Evolutionary conservation across 2,797 vertebrate species (phyloP), one percentile per base, ranked within the genome.

Genomic region (Hipposideros larvatus): DNA sequence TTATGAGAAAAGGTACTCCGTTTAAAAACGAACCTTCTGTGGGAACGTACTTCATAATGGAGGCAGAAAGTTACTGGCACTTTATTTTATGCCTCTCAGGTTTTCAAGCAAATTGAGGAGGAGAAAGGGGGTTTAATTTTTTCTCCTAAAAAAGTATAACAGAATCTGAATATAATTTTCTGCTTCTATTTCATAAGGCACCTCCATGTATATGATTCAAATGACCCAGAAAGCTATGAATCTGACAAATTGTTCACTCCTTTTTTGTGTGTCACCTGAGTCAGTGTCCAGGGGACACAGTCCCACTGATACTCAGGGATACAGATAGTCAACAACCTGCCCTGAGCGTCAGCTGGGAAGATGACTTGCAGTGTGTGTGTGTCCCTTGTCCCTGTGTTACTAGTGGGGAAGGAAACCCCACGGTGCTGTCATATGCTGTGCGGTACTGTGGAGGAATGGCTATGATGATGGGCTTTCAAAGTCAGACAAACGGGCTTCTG

Each of bases 81-180:
- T 96, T 95, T 59, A 66, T 86, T 96, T 78, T 92, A 87, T 71
- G 59, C 90, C 41, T 90, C 61, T 95, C 63, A 19, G 77, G 61
- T 86, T 95, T 96, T 89, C 26, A 61, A 89, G 68, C 41, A 95
- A 79, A 90, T 85, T 86, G 91, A 85, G 68, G 46, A 82, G 41
- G 34, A 59, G 31, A 70, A 86, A 41, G 24, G 7, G 37, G 9
- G 57, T n/a, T 95, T 78, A 48, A 82, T 93, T 75, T 93, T 48
- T 92, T 92, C 63, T 90, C 28, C 65, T 91, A 70, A 94, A 79
- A 79, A 86, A 14, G 13, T 26, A 21, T 80, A 83, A 63, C 8
- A 5, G 31, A 53, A n/a, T 26, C 57, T 37, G 48, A 80, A 19
- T 63, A 46, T 26, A 53, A 66, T 5, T 34, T 7, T 68, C 55